Evolutionary conservation across 2,888 invertebrate genomes (phyloP).

Genomic region (Candidula unifasciata): DNA sequence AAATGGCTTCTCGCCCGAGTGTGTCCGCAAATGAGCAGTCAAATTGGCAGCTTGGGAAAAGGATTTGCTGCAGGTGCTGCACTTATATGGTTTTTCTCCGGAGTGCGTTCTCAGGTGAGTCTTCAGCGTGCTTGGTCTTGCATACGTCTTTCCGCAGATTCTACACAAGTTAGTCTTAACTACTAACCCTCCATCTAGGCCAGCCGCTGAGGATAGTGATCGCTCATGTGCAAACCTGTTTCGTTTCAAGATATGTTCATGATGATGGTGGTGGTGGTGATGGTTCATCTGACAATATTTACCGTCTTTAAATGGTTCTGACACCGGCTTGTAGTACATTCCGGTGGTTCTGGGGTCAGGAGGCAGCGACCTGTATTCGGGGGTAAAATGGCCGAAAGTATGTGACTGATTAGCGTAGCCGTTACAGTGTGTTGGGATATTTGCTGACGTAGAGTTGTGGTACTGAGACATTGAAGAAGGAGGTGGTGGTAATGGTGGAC

Average conservation of each 20-base stretch:
- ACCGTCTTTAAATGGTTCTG: constrained; percentile 65
- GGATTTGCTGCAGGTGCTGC: constrained; percentile 89
- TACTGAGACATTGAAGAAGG: constrained; percentile 50
- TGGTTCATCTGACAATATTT: constrained; percentile 57
- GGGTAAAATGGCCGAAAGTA: constrained; percentile 55
- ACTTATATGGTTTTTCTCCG: constrained; percentile 91
- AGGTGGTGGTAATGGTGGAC: constrained; percentile 49
- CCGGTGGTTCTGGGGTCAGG: constrained; percentile 58
- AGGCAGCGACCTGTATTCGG: constrained; percentile 65
- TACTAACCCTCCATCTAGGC: constrained; percentile 44
- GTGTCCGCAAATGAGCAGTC: constrained; percentile 96
- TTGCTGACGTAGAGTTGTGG: constrained; percentile 20
- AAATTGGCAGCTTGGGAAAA: constrained; percentile 99
- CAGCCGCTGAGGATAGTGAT: constrained; percentile 29
- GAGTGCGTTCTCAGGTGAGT: constrained; percentile 97
- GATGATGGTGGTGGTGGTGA: constrained; percentile 52
- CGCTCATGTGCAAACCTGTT: constrained; percentile 34
- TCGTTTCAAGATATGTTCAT: constrained; percentile 45
- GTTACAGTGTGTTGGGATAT: constrained; percentile 44
- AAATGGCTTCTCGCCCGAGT: constrained; percentile 98
- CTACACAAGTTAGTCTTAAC: constrained; percentile 86
- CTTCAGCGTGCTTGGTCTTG: constrained; percentile 96
- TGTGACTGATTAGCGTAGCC: constrained; percentile 26
- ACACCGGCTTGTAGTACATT: constrained; percentile 63
- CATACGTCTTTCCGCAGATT: constrained; percentile 96